Conservation (phyloP, 2,888 invertebrate genomes). For the Cephus pygmeus region DNA sequence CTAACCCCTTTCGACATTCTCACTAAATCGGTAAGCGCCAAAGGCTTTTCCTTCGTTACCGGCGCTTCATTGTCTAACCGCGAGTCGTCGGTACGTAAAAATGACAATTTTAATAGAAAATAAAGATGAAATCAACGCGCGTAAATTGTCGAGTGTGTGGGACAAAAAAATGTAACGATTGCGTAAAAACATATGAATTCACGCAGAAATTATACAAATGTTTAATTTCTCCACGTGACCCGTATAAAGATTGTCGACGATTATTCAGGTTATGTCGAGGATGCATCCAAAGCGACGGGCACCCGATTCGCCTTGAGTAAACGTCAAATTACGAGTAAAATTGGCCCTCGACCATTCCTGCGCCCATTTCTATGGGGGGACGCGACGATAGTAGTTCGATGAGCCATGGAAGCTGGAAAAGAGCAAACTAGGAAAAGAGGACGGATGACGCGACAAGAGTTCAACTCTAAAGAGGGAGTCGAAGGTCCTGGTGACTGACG, state of each 20-base stretch:
- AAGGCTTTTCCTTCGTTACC: neutral
- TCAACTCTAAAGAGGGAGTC: neutral
- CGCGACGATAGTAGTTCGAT: neutral
- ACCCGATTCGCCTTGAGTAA: neutral
- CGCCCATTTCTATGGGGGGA: neutral
- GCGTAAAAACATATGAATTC: neutral
- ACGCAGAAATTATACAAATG: neutral
- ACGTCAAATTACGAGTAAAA: neutral
- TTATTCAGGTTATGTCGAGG: neutral
- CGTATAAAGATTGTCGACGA: neutral
- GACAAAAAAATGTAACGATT: neutral
- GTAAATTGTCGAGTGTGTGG: neutral
- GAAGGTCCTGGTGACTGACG: neutral
- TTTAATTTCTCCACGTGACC: neutral
- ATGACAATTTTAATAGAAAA: neutral
- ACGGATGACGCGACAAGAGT: neutral
- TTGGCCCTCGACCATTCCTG: neutral
- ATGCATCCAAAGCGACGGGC: neutral
- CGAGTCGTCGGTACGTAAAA: neutral
- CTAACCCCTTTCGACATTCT: neutral
- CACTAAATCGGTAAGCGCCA: neutral
- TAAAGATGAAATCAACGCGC: neutral
- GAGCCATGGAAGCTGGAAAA: neutral
- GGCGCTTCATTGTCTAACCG: neutral
- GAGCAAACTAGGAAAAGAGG: neutral